phyloP scores from a whole-genome alignment of 2,797 vertebrate genomes.

The Arctocebus calabarensis region DNA sequence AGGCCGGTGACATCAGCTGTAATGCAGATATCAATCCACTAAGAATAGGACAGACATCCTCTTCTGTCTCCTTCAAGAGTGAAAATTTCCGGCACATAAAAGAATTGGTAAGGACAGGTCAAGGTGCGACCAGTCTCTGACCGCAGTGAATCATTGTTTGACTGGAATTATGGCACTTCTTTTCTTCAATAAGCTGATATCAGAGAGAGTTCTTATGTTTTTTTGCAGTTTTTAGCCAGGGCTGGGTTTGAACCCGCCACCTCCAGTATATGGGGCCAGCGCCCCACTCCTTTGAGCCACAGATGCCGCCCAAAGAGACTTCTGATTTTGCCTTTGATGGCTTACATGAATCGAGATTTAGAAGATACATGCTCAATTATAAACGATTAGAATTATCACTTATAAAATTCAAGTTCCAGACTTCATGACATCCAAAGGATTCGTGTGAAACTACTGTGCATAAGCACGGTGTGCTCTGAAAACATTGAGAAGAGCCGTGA shows the following conservation, averaged over 20 bases:
- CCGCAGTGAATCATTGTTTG: neutral
- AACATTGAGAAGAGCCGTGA: neutral
- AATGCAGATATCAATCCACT: conserved; percentile 89
- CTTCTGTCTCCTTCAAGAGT: conserved; percentile 88
- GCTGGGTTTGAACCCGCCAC: too few relatives aligned
- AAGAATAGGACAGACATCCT: conserved; percentile 87
- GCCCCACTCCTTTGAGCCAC: too few relatives aligned
- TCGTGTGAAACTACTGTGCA: neutral
- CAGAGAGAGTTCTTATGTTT: neutral
- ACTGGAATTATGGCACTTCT: neutral
- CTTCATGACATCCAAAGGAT: neutral
- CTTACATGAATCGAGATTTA: neutral
- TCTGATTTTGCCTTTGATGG: neutral
- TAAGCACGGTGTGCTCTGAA: neutral
- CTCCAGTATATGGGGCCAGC: too few relatives aligned
- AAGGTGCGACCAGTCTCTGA: neutral
- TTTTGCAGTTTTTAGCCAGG: too few relatives aligned
- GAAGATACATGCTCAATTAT: neutral
- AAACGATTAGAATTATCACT: neutral
- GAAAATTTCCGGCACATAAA: conserved; percentile 90
- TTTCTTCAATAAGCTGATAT: neutral
- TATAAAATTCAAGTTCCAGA: neutral
- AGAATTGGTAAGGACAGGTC: conserved; percentile 89
- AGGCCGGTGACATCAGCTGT: conserved; percentile 90
- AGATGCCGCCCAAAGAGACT: neutral